These are phyloP conservation scores for Danionella dracula DNA, from an alignment of 2,797 vertebrate genomes.

Conservation along the genomic window DNA sequence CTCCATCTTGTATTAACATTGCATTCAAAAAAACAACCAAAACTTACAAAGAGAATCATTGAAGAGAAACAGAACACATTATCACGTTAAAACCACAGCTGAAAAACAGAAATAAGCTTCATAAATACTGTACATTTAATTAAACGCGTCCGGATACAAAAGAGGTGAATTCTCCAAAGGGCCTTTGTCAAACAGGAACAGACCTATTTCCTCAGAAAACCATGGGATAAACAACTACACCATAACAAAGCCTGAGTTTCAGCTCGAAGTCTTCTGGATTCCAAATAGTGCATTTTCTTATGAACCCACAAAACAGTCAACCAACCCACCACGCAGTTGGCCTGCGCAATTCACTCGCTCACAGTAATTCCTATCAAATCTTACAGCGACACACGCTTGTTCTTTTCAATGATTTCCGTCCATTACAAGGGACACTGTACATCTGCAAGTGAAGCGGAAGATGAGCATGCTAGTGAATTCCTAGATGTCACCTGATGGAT, in stretches of 20 bases:
- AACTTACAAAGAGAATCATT: background rate
- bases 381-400: background rate
- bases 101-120: conserved; percentile 57
- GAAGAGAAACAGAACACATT: conserved; percentile 13
- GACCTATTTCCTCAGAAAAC: background rate
- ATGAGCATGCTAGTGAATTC: conserved; percentile 63
- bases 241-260: conserved; percentile 46
- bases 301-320: background rate
- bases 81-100: conserved; percentile 53
- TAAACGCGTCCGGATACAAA: conserved; percentile 75
- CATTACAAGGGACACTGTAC: background rate
- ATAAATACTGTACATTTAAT: conserved; percentile 80
- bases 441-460: conserved; percentile 43
- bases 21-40: conserved; percentile 5
- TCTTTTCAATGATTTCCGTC: background rate
- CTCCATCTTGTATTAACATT: conserved; percentile 22
- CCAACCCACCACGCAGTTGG: background rate
- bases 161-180: background rate
- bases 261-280: background rate
- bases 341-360: background rate
- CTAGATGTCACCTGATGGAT: conserved; percentile 64
- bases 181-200: background rate
- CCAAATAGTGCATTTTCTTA: conserved; percentile 28
- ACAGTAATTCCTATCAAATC: background rate
- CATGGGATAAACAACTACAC: conserved; percentile 47